Conservation (phyloP, 2,797 vertebrate genomes). For the Enteromius mattozi region DNA sequence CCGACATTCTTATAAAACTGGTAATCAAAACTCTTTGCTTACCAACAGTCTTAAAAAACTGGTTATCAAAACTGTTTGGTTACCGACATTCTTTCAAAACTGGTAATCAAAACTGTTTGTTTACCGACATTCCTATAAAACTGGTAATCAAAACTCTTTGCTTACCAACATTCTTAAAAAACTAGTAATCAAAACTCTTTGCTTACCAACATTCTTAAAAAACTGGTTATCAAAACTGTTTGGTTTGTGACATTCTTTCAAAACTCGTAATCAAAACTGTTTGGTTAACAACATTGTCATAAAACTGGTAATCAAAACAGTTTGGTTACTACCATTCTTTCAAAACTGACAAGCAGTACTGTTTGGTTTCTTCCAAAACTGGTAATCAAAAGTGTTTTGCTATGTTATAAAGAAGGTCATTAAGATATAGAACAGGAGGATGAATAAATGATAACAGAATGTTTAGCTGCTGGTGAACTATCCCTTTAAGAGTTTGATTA, state of each 20-base stretch:
- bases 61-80: background rate
- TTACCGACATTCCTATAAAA: background rate
- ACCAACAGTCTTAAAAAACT: background rate
- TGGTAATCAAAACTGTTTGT: background rate
- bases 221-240: accelerated
- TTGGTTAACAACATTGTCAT: background rate
- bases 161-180: background rate
- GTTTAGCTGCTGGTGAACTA: background rate
- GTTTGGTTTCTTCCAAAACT: background rate
- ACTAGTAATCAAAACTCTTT: background rate
- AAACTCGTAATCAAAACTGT: background rate
- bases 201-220: background rate
- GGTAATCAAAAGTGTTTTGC: background rate
- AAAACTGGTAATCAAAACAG: background rate
- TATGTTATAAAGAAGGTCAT: background rate
- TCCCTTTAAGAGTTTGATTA: background rate
- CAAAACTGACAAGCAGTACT: background rate
- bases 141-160: background rate
- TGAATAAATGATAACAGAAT: background rate
- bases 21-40: background rate
- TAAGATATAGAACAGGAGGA: background rate
- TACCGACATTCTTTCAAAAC: background rate
- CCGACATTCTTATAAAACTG: background rate
- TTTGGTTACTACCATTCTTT: background rate
- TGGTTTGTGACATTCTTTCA: background rate